Base-by-base conservation (phyloP, 2,113 vertebrate species). In the Phyllostomus discolor region DNA sequence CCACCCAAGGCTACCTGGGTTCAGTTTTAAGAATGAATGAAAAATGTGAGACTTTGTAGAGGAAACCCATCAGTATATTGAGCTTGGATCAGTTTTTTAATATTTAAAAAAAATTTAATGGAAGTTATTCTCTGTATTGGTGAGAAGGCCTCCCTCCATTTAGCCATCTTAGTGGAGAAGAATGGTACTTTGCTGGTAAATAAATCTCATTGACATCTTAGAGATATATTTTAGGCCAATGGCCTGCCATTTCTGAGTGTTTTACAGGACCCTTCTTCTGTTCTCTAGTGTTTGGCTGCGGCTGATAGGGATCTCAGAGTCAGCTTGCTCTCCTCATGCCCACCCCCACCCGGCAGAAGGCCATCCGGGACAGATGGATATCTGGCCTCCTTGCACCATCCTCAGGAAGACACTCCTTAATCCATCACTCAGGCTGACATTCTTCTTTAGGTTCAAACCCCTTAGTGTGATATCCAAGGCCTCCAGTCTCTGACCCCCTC, bases 1-100 rank as follows among this genome's bases (percentile, higher is more conserved):
- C 24, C 78, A 72, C 17, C 19, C 50, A 28, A 10, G 33, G 46
- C 41, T 76, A 64, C 82, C 69, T 38, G 52, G 41, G 11, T 62
- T 80, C 10, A 28, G 28, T 66, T 90, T 84, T 95, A 92, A 93
- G 80, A 96, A 54, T 48, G 50, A 93, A 88, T 87, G 73, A 85
- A 92, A 92, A 92, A 80, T 41, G 57, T 70, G 52, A 97, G 66
- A 66, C 19, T 59, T 57, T 67, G 9, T 12, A 66, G 31, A 88
- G 84, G 46, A 90, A 75, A 59, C 20, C 50, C 66, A 88, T 62
- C n/a, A 28, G 5, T 87, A 43, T 10, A 46, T 52, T 22, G 48
- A 81, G 28, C 59, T 73, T 15, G 33, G 33, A 31, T 31, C 66
- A 48, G 5, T 41, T 81, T 43, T 69, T 78, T 33, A 64, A 48